These are phyloP conservation scores for Glaucidium brasilianum DNA, from an alignment of 2,113 vertebrate genomes.

Conservation along the genomic window DNA sequence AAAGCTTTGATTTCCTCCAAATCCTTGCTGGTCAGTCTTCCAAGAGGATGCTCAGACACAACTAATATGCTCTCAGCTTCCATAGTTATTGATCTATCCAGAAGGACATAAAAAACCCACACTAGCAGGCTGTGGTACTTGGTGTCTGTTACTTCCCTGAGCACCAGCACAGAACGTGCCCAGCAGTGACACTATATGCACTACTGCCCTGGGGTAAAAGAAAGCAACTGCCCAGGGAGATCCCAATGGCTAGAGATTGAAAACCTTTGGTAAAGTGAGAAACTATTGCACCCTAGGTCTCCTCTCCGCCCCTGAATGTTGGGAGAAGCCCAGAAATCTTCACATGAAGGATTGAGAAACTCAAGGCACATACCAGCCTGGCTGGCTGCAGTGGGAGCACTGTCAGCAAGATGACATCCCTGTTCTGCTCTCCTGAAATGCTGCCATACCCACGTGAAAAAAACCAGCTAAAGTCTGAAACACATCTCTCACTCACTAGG, in stretches of 20 bases:
- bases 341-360: neutral
- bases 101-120: neutral
- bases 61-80: neutral
- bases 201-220: neutral
- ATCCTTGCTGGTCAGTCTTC: neutral
- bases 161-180: neutral
- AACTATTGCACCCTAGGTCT: neutral
- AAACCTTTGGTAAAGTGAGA: neutral
- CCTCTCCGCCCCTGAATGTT: neutral
- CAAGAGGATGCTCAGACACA: neutral
- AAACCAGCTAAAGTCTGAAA: neutral
- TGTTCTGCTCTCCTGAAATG: neutral
- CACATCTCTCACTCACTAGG: neutral
- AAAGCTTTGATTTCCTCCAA: neutral
- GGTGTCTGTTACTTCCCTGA: neutral
- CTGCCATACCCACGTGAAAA: neutral
- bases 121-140: neutral
- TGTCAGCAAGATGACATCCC: neutral
- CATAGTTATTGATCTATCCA: neutral
- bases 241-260: neutral
- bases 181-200: neutral
- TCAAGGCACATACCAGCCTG: rapidly evolving
- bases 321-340: neutral
- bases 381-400: neutral
- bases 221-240: neutral